A percentile compares a stretch with the other conserved stretches of the same genome.
These are phyloP conservation scores for fruit fly (Drosophila melanogaster) DNA, from an alignment of 1,140 invertebrate species.

Conservation along the genomic window Release_6_plus_ISO1_MT NT_037436.4:12111501-12112000, in stretches of 20 bases:
- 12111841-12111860: conserved; percentile 6
- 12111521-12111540: conserved; percentile 79
- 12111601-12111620: not conserved
- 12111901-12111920: conserved; percentile 58
- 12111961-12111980: conserved; percentile 67
- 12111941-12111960: conserved; percentile 49
- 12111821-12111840: not conserved
- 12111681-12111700: too few species aligned
- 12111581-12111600: not conserved
- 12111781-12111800: too few species aligned
- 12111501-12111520: conserved; percentile 61
- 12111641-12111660: too few species aligned
- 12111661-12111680: too few species aligned
- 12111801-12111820: too few species aligned
- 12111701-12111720: too few species aligned
- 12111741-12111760: not conserved
- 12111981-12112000: conserved; percentile 23
- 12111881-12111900: conserved; percentile 55
- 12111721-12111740: not conserved
- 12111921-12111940: conserved; percentile 17
- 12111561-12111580: conserved; percentile 1
- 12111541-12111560: conserved; percentile 23
- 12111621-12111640: not conserved
- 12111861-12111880: conserved; percentile 72
- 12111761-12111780: fast-evolving